These are phyloP conservation scores for Montipora capricornis DNA, from an alignment of 64 coral and sea anemone genomes.

Conservation along the genomic window DNA sequence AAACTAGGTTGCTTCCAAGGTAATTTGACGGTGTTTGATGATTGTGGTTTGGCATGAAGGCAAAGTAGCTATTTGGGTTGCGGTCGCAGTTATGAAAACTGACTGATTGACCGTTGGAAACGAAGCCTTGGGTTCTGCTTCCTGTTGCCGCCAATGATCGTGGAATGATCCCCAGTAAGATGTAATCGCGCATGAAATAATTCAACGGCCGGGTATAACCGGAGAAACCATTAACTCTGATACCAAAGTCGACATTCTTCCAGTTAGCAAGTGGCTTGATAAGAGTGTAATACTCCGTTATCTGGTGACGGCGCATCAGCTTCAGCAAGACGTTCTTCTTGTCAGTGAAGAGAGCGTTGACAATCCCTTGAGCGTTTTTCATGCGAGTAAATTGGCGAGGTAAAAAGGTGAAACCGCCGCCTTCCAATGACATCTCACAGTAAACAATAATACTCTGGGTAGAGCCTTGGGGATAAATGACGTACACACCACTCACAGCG, in stretches of 20 bases:
- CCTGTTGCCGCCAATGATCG: neutral
- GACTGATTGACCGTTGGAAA: constrained; percentile 11
- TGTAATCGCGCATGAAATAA: neutral
- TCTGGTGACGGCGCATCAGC: neutral
- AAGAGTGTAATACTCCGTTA: constrained; percentile 40
- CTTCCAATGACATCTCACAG: neutral
- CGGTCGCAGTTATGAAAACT: constrained; percentile 54
- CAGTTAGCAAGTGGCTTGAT: neutral
- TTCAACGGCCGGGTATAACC: constrained; percentile 25
- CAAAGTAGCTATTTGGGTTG: constrained; percentile 61
- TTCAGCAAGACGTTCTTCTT: constrained; percentile 55
- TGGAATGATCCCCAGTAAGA: constrained; percentile 57
- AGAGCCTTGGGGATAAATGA: no score
- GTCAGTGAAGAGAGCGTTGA: constrained; percentile 42
- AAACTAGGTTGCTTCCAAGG: neutral
- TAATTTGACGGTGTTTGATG: neutral
- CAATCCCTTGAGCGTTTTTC: neutral
- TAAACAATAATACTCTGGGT: no score
- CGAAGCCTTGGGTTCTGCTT: constrained; percentile 24
- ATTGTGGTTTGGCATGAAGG: constrained; percentile 65
- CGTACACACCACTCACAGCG: no score
- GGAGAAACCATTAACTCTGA: neutral
- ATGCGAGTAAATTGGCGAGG: constrained; percentile 8
- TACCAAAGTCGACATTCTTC: neutral
- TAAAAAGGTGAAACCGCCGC: constrained; percentile 18